Evolutionary conservation across 2,888 invertebrate species (phyloP), one percentile per base, ranked within the genome.

Genomic region (Melikaiella ostensackeni): DNA sequence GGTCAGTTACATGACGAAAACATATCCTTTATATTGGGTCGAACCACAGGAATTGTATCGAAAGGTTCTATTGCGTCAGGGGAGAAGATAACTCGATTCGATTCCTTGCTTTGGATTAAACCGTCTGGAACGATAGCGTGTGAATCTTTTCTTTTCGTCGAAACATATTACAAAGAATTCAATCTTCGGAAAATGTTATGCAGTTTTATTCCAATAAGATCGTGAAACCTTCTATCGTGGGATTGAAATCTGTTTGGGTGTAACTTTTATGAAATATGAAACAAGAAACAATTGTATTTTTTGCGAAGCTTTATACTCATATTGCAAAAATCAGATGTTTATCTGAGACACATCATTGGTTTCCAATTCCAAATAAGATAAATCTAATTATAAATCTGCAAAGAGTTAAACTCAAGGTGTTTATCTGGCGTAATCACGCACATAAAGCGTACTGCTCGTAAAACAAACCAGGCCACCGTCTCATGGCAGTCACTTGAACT

Each of bases 1-100:
- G 88, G 88, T 88, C 87, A 88, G 87, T 88, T 88, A 84, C 84
- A 85, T 84, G 86, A 85, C 86, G 84, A 87, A 88, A 86, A 85
- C 84, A 80, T 84, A 84, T 81, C 83, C 83, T 81, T 79, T 81
- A 84, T 84, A 85, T 83, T 80, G 81, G 83, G 76, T 62, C 80
- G 83, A 79, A 88, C 87, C 87, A 77, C 87, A 87, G 84, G 87
- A 88, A 88, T 88, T 84, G 80, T 78, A 78, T 83, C 75, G 80
- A 86, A 81, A 82, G 81, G 78, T 78, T 80, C 76, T 55, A 80
- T 82, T 85, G 84, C 83, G 81, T 79, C 84, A 83, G 77, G 80
- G 46, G 27, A 75, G 35, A 2, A 30, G 27, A 62, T n/a, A 50
- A 33, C 21, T 35, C 33, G 35, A 63, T 62, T 63, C 21, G 33